These are phyloP conservation scores for Spisula solida DNA, from an alignment of 2,888 invertebrate species.

Conservation along the genomic window DNA sequence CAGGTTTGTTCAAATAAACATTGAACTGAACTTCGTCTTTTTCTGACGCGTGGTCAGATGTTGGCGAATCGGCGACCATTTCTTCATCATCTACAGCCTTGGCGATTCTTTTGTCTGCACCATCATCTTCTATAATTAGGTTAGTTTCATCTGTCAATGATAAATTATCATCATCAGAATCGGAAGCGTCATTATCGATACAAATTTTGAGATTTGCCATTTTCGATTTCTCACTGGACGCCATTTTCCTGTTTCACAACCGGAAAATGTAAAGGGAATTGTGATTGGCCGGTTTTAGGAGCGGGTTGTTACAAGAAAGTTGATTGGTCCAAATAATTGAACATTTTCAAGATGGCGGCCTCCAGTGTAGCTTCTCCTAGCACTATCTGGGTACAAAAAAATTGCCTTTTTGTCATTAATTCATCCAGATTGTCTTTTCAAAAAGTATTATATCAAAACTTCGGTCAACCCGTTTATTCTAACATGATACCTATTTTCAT, in stretches of 20 bases:
- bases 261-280: neutral
- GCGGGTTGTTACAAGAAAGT: neutral
- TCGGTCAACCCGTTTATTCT: no score
- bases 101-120: constrained; percentile 55
- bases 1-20: constrained; percentile 72
- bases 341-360: constrained; percentile 42
- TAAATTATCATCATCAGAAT: constrained; percentile 71
- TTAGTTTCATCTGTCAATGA: constrained; percentile 71
- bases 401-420: neutral
- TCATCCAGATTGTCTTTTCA: neutral
- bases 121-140: constrained; percentile 68
- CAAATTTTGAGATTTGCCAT: constrained; percentile 85
- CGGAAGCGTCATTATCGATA: constrained; percentile 83
- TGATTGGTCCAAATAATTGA: constrained; percentile 35
- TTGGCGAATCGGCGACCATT: neutral
- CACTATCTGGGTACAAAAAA: constrained; percentile 40
- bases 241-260: constrained; percentile 69
- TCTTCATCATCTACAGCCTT: constrained; percentile 23
- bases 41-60: constrained; percentile 23
- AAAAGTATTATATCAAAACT: no score
- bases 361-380: constrained; percentile 31
- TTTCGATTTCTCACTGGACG: constrained; percentile 73
- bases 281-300: neutral
- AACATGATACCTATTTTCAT: no score
- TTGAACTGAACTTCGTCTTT: constrained; percentile 78